Evolutionary conservation across 2,888 invertebrate species (phyloP).

Genomic region (Sinhomidia bicolor): DNA sequence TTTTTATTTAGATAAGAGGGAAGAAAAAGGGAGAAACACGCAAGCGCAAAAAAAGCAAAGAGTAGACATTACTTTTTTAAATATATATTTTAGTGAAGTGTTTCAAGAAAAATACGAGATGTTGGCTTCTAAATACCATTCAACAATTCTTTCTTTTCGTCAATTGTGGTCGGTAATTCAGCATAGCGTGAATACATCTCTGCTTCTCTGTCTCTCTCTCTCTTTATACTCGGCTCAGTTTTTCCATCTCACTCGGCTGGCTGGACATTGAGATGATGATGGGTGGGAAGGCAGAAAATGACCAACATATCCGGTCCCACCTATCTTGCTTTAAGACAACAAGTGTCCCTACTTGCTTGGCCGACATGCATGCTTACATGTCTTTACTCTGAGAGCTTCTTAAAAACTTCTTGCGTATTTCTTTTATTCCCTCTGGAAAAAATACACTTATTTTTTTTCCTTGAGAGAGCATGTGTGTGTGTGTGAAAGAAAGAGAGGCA

Average conservation of each 20-base stretch:
- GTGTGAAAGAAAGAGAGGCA: background rate
- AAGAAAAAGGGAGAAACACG: conserved; percentile 8
- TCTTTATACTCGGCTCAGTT: background rate
- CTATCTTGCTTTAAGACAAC: conserved; percentile 62
- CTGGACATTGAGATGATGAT: conserved; percentile 69
- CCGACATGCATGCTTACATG: conserved; percentile 58
- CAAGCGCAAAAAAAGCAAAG: conserved; percentile 19
- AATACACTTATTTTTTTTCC: conserved; percentile 16
- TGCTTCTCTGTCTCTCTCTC: conserved; percentile 35
- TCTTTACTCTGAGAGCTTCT: background rate
- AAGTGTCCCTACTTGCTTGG: conserved; percentile 55
- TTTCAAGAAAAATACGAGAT: background rate
- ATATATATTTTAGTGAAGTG: background rate
- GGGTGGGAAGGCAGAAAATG: conserved; percentile 70
- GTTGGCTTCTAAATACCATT: background rate
- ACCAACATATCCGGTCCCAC: conserved; percentile 75
- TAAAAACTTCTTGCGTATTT: background rate
- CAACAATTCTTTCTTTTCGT: background rate
- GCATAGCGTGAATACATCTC: conserved; percentile 50
- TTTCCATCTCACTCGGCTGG: conserved; percentile 41
- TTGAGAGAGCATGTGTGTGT: conserved; percentile 7
- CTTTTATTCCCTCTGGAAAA: conserved; percentile 43
- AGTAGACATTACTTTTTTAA: background rate
- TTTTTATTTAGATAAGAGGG: background rate
- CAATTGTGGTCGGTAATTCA: conserved; percentile 44